Evolutionary conservation across 2,113 vertebrate species (phyloP).

Genomic region (Ceuthmochares aereus): DNA sequence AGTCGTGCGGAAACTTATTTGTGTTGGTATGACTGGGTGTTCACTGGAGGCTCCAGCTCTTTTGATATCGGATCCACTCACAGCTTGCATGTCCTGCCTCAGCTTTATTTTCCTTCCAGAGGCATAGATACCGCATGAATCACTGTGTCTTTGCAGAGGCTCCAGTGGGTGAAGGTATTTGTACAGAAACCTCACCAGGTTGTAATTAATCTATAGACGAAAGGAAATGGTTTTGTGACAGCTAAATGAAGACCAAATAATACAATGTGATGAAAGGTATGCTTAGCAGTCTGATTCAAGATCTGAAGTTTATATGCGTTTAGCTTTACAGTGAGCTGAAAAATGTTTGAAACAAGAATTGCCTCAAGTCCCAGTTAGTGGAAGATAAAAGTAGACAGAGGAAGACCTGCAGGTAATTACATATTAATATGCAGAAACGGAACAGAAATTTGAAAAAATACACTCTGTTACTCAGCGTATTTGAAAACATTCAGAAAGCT

Average conservation of each 20-base stretch:
- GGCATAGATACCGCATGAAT: constrained; percentile 64
- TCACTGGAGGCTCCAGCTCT: constrained; percentile 41
- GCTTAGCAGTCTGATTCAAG: neutral
- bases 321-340: constrained; percentile 14
- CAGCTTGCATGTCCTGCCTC: constrained; percentile 26
- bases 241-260: constrained; percentile 71
- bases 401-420: neutral
- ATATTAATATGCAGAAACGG: neutral
- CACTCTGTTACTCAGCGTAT: neutral
- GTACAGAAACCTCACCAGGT: constrained; percentile 55
- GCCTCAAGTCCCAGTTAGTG: neutral
- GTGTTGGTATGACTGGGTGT: constrained; percentile 34
- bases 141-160: constrained; percentile 50
- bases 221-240: constrained; percentile 71
- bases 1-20: constrained; percentile 56
- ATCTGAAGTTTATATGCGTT: constrained; percentile 23
- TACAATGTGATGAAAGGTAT: constrained; percentile 53
- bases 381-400: neutral
- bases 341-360: constrained; percentile 2
- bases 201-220: constrained; percentile 68
- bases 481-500: neutral
- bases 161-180: constrained; percentile 34
- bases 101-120: constrained; percentile 53
- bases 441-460: neutral
- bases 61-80: constrained; percentile 68